Percentiles rank a stretch among this genome's conserved stretches.
phyloP scores from a whole-genome alignment of 2,888 invertebrate genomes.

The Arrhopalites spinosus region DNA sequence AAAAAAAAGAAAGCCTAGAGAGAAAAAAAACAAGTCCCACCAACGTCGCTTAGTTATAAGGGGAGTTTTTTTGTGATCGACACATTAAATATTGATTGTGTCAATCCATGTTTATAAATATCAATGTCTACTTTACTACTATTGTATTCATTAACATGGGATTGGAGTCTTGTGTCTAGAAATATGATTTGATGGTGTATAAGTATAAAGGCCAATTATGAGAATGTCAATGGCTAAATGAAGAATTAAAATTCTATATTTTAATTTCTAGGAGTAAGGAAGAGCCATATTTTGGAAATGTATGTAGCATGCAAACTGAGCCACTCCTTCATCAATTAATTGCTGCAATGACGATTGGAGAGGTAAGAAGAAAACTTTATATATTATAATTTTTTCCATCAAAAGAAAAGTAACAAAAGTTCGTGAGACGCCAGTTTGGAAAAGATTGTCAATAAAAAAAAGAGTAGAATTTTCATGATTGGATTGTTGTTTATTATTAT shows the following conservation, averaged over 20 bases:
- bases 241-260: slow-evolving; percentile 8
- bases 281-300: slow-evolving; percentile 78
- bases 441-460: background rate
- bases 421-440: background rate
- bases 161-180: background rate
- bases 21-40: slow-evolving; percentile 18
- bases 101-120: background rate
- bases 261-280: slow-evolving; percentile 65
- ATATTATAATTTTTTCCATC: too few species aligned
- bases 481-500: slow-evolving; percentile 10
- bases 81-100: background rate
- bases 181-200: background rate
- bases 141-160: slow-evolving; percentile 10
- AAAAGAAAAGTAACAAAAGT: background rate
- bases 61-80: background rate
- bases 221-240: slow-evolving; percentile 9
- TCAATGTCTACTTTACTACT: slow-evolving; percentile 1
- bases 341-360: slow-evolving; percentile 75
- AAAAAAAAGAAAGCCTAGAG: too few species aligned
- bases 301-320: slow-evolving; percentile 75
- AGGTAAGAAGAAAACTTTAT: slow-evolving; percentile 59
- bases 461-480: slow-evolving; percentile 7
- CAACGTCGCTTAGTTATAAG: slow-evolving; percentile 4
- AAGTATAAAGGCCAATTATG: background rate
- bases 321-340: slow-evolving; percentile 80